Evolutionary conservation across 1,140 invertebrate genomes (phyloP), one percentile per base, ranked within the genome.

Genomic region (Drosophila truncata): DNA sequence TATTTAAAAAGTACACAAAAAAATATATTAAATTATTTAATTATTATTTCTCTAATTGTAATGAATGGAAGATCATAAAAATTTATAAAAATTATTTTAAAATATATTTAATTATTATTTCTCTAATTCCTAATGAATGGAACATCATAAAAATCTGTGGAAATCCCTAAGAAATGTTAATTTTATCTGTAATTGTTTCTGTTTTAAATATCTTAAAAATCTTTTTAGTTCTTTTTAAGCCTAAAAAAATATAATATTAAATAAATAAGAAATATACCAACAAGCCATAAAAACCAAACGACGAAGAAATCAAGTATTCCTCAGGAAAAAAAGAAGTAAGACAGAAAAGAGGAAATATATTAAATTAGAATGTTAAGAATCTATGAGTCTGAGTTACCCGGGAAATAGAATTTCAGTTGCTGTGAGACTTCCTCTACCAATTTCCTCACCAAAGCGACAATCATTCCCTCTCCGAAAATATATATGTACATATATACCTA

Each of bases 291-390:
- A 31, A 20, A 1, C 0, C 3, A 33, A 31, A 31, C 27, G 6
- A 31, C 27, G 1, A 25, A 16, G 16, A 29, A 29, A 29, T 39
- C 25, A 16, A 18, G 23, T 16, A 27, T 16, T 31, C 27, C 20
- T 13, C 0, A 2, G 46, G 3, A 57, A 47, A 47, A 50, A 65
- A 57, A 23, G 1, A 4, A 35, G 18, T 49, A 14, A 18, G 16
- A 7, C 31, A 23, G 16, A 1, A 55, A 49, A 27, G n/a, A 46
- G n/a, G 9, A 55, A 25, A 55, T 57, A 67, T 57, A 37, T 46
- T 23, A 50, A 59, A 67, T 49, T 46, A 67, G n/a, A n/a, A 29
- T 20, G 27, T 29, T 8, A 20, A 35, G 37, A 72, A 69, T 67
- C 50, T 59, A 52, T 67, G 29, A 37, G 52, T 67, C 63, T 72